Percentiles rank a stretch among this genome's conserved stretches.
Evolutionary conservation across 2,113 vertebrate genomes (phyloP).

Genomic region (Engraulis encrasicolus): DNA sequence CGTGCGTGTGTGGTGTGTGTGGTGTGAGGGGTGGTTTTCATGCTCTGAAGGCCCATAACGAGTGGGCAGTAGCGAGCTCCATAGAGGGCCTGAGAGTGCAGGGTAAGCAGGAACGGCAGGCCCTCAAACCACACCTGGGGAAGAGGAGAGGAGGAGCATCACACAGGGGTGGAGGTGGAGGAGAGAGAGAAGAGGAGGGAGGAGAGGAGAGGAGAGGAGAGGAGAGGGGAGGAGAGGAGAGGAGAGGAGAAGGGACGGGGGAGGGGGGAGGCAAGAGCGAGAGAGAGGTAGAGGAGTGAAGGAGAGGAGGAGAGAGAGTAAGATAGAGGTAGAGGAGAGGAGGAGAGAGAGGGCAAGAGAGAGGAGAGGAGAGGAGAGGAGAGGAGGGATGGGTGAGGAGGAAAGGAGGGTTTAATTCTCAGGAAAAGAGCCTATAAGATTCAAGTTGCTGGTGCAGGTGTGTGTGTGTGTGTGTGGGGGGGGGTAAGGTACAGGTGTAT

Average conservation of each 20-base stretch:
- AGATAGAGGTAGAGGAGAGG: background rate
- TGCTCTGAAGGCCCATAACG: conserved; percentile 55
- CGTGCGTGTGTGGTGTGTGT: too few relatives aligned
- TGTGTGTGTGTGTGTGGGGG: background rate
- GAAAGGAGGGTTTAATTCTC: conserved; percentile 44
- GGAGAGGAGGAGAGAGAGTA: too few relatives aligned
- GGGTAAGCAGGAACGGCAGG: conserved; percentile 48
- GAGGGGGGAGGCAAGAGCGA: too few relatives aligned
- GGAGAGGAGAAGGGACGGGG: too few relatives aligned
- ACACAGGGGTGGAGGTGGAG: too few relatives aligned
- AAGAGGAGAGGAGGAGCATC: too few relatives aligned
- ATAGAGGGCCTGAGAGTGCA: conserved; percentile 54
- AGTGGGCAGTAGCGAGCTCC: conserved; percentile 46
- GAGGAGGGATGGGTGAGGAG: conserved; percentile 26
- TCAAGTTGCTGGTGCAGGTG: conserved; percentile 18
- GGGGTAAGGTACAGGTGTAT: too few relatives aligned
- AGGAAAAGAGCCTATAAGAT: conserved; percentile 55
- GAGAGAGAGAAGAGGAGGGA: too few relatives aligned
- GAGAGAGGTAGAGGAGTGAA: too few relatives aligned
- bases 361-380: too few relatives aligned
- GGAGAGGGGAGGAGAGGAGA: too few relatives aligned
- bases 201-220: too few relatives aligned
- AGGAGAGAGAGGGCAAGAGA: background rate
- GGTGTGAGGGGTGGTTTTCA: conserved; percentile 53
- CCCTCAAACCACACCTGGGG: background rate